phyloP scores from a whole-genome alignment of 2,888 invertebrate genomes.

The Eristalis arbustorum region DNA sequence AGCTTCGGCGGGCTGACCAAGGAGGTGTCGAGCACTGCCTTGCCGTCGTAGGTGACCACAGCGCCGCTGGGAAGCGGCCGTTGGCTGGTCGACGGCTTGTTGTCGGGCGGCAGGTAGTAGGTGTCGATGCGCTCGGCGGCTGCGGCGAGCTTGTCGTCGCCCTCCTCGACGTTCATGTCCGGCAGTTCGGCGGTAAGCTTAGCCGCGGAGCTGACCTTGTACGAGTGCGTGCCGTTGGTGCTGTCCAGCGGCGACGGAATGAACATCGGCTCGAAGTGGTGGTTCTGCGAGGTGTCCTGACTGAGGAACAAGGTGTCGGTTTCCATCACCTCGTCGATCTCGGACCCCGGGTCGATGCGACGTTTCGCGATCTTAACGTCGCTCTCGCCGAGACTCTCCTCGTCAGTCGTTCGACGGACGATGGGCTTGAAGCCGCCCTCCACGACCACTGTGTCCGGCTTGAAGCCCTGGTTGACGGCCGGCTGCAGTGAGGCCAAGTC shows the following conservation, averaged over 20 bases:
- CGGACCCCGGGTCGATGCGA: constrained; percentile 78
- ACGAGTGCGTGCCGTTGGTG: constrained; percentile 78
- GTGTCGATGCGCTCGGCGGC: constrained; percentile 87
- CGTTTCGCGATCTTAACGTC: constrained; percentile 78
- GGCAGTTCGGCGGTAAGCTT: constrained; percentile 80
- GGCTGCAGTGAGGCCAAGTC: constrained; percentile 80
- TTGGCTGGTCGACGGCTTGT: constrained; percentile 77
- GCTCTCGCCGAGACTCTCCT: constrained; percentile 81
- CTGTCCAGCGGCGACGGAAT: constrained; percentile 89
- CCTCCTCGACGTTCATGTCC: constrained; percentile 79
- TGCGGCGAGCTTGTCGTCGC: constrained; percentile 84
- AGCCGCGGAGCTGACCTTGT: constrained; percentile 74
- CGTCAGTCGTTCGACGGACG: constrained; percentile 76
- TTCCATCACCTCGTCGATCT: constrained; percentile 78
- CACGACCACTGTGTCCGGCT: constrained; percentile 89
- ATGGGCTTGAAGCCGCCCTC: constrained; percentile 93
- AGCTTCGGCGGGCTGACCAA: constrained; percentile 81
- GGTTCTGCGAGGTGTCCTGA: constrained; percentile 81
- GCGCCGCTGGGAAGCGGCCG: constrained; percentile 81
- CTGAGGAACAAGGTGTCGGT: constrained; percentile 79
- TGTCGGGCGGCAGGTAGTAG: constrained; percentile 87
- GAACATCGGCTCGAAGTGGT: constrained; percentile 90
- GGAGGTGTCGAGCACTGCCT: constrained; percentile 85
- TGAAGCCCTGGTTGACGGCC: constrained; percentile 88
- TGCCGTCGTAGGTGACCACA: constrained; percentile 89